Base-by-base conservation (phyloP, 2,113 vertebrate genomes). In the Gasterosteus aculeatus region DNA sequence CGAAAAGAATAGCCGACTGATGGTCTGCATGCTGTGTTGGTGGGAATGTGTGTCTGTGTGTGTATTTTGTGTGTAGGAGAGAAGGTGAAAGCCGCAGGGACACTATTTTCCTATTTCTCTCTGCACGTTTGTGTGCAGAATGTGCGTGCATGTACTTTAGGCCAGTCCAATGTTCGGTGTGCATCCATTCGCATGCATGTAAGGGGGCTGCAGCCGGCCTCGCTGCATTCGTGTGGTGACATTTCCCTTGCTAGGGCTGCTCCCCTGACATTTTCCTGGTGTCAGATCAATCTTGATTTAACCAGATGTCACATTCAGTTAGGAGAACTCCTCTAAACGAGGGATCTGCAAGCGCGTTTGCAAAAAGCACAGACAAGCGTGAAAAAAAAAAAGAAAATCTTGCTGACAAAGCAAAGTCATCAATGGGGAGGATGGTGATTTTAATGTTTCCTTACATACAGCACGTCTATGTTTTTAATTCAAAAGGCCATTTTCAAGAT, bases 241-340 rank as follows among this genome's bases (percentile, higher is more conserved):
- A 95, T 95, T 94, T 94, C 73, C 82, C 83, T 80, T 74, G 88
- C 90, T 86, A 44, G 5, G 77, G 72, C 75, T 86, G 83, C 88
- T 82, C 81, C 75, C 76, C 81, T 95, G 94, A 94, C 93, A 95
- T 95, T 95, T 93, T 81, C 89, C 88, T 84, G 81, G 92, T 94
- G 93, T 93, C 93, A 94, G 85, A 95, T 95, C 91, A 92, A 93
- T 95, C 91, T 93, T 91, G 87, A 93, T 93, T 94, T 92, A 90
- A 78, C 86, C 90, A 82, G 74, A 82, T 88, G 92, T 94, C 93
- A 93, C 90, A 93, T 93, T 78, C 85, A 87, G 88, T 94, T 92
- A 91, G 74, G 87, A 84, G 72, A 87, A 87, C 78, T 81, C 87
- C 84, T 88, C 86, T 81, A 92, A 94, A 85, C 66, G 84, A 81